These are phyloP conservation scores for Ctenopoma multispine DNA, from an alignment of 2,797 vertebrate genomes.

Conservation along the genomic window DNA sequence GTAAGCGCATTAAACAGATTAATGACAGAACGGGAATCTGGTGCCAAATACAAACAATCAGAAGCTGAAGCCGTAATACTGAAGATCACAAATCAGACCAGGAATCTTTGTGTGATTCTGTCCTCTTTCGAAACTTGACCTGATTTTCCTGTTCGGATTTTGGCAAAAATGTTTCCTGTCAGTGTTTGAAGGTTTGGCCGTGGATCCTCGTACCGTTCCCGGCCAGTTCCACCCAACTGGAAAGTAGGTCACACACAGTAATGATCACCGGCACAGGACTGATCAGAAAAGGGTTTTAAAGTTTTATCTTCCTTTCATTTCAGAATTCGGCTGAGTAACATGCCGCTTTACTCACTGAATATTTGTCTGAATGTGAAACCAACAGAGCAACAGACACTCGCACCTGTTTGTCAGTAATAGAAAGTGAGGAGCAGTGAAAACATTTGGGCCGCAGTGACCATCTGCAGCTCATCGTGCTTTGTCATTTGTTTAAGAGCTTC, in stretches of 20 bases:
- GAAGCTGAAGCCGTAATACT: neutral
- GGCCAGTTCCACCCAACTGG: neutral
- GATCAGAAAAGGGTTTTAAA: neutral
- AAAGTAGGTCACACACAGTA: constrained; percentile 36
- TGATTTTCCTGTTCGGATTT: constrained; percentile 15
- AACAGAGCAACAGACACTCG: neutral
- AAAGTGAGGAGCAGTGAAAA: constrained; percentile 31
- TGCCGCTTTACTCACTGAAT: neutral
- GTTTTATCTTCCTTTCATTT: neutral
- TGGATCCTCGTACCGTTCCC: constrained; percentile 37
- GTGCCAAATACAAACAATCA: too few relatives aligned
- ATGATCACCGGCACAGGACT: constrained; percentile 8
- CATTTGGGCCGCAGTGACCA: constrained; percentile 20
- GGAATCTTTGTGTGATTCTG: neutral
- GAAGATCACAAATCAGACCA: neutral
- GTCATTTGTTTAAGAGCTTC: constrained; percentile 34
- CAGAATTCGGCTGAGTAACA: neutral
- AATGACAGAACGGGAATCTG: too few relatives aligned
- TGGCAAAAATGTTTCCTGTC: constrained; percentile 23
- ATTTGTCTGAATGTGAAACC: neutral
- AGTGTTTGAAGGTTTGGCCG: constrained; percentile 32
- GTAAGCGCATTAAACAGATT: too few relatives aligned
- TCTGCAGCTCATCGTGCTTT: constrained; percentile 19
- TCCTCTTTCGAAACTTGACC: constrained; percentile 3
- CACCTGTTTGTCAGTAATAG: constrained; percentile 18